These are phyloP conservation scores for Polia nebulosa DNA, from an alignment of 2,888 invertebrate genomes.

Conservation along the genomic window DNA sequence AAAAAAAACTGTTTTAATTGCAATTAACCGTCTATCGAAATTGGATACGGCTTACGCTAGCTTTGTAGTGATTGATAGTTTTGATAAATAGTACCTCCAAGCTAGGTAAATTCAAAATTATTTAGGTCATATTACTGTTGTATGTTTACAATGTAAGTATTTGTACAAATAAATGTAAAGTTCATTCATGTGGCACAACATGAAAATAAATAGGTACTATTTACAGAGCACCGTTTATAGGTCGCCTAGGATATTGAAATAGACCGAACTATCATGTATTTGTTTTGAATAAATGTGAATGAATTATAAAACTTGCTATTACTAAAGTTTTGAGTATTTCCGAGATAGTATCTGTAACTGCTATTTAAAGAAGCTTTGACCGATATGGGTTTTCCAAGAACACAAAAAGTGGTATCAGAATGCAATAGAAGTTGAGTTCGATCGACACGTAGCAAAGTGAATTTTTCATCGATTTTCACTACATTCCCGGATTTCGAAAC, in stretches of 20 bases:
- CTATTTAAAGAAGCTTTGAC: not conserved
- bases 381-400: conserved; percentile 6
- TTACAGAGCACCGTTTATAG: conserved; percentile 41
- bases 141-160: conserved; percentile 4
- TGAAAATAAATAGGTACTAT: conserved; percentile 44
- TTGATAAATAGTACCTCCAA: conserved; percentile 19
- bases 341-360: not conserved
- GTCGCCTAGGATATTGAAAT: conserved; percentile 58
- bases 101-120: conserved; percentile 15
- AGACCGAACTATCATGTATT: conserved; percentile 52
- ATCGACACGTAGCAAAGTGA: conserved; percentile 31
- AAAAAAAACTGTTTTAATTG: conserved; percentile 53
- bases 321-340: not conserved
- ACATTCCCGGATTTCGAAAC: conserved; percentile 18
- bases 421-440: conserved; percentile 14
- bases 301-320: not conserved
- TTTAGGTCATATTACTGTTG: conserved; percentile 11
- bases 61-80: conserved; percentile 35
- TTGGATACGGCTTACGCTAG: conserved; percentile 40
- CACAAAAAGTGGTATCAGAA: conserved; percentile 9
- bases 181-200: conserved; percentile 7
- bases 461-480: conserved; percentile 36
- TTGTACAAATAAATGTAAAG: conserved; percentile 25
- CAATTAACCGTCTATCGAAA: conserved; percentile 46
- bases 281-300: conserved; percentile 41